Percentiles rank a stretch among this genome's conserved stretches.
phyloP scores from a whole-genome alignment of 2,113 vertebrate genomes.

The Cettia cetti region DNA sequence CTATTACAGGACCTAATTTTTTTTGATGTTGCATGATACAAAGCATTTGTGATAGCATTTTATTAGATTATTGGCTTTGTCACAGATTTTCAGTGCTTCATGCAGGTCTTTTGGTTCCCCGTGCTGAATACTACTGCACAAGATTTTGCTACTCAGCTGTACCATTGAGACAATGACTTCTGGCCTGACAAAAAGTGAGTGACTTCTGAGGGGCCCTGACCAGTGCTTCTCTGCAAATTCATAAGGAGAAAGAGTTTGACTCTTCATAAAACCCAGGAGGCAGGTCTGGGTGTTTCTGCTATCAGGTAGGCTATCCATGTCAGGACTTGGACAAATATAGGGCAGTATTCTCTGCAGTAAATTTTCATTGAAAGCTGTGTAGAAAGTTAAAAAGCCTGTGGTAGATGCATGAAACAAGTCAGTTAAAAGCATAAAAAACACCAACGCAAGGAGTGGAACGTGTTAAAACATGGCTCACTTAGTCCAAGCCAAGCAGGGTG shows the following conservation, averaged over 20 bases:
- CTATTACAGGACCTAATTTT: background rate
- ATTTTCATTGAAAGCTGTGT: background rate
- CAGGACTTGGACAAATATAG: background rate
- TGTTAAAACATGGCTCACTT: background rate
- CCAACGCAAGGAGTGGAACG: background rate
- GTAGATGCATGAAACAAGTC: background rate
- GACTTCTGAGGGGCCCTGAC: background rate
- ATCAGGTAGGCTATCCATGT: background rate
- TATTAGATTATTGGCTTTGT: background rate
- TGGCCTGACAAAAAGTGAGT: background rate
- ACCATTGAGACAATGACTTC: background rate
- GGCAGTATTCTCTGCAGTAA: background rate
- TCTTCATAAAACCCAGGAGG: background rate
- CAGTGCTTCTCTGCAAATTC: background rate
- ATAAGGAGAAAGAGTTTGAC: background rate
- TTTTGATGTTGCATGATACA: background rate
- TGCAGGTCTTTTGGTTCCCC: background rate
- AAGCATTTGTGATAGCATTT: background rate
- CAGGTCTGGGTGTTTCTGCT: background rate
- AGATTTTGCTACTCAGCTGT: background rate
- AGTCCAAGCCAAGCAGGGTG: background rate
- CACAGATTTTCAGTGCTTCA: background rate
- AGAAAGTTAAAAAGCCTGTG: background rate
- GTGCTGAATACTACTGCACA: rapidly evolving
- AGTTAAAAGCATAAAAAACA: background rate